These are phyloP conservation scores for Thamnophis sirtalis DNA, from an alignment of 2,113 vertebrate genomes.

Conservation along the genomic window DNA sequence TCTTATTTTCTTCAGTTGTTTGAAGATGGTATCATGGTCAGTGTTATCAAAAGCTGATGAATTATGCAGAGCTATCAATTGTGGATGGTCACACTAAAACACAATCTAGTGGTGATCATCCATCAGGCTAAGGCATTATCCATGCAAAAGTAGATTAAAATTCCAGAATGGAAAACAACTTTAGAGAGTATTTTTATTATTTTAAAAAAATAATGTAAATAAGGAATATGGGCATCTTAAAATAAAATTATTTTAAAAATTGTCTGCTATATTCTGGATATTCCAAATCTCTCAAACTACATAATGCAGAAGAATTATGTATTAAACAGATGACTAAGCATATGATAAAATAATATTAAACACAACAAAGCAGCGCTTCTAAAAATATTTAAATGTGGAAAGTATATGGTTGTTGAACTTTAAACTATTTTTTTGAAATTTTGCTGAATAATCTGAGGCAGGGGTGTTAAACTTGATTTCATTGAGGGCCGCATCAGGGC, in stretches of 20 bases:
- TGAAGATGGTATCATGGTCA: not conserved
- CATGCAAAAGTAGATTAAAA: not conserved
- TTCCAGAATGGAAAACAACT: not conserved
- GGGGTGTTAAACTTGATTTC: no score
- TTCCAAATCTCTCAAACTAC: not conserved
- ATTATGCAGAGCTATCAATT: not conserved
- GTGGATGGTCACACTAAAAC: not conserved
- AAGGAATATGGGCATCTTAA: not conserved
- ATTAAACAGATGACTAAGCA: not conserved
- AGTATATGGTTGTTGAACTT: not conserved
- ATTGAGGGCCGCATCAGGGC: no score
- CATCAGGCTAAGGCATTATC: not conserved
- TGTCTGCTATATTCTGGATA: not conserved
- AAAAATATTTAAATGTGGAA: not conserved
- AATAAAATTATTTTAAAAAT: not conserved
- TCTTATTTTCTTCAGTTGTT: not conserved
- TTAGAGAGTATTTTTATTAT: conserved; percentile 4
- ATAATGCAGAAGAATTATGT: not conserved
- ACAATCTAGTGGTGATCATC: not conserved
- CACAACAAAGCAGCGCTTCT: not conserved
- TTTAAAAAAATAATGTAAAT: not conserved
- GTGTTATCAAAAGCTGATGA: not conserved
- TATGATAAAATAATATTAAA: not conserved
- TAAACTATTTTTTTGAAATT: not conserved
- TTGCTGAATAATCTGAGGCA: not conserved